phyloP scores from a whole-genome alignment of 2,888 invertebrate genomes.

The Eristalis pertinax region DNA sequence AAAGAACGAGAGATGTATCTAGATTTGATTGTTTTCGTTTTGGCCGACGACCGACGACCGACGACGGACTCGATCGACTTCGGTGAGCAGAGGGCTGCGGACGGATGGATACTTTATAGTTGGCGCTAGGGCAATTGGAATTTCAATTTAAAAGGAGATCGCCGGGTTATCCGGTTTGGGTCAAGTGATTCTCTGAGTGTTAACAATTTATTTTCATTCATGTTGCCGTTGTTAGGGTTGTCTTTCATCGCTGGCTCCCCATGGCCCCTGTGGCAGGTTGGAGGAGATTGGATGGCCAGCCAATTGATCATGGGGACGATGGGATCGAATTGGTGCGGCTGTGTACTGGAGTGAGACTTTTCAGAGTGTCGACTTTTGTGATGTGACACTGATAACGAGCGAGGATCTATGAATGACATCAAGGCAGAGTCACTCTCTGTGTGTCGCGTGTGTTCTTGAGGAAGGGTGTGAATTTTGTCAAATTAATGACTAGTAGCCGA shows the following conservation, averaged over 20 bases:
- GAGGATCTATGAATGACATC: too few species aligned
- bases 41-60: neutral
- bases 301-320: neutral
- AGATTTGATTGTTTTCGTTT: slow-evolving; percentile 12
- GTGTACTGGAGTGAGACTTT: too few species aligned
- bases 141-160: slow-evolving; percentile 31
- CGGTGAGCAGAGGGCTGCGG: neutral
- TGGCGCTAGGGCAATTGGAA: slow-evolving; percentile 24
- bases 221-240: neutral
- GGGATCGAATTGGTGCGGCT: neutral
- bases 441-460: too few species aligned
- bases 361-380: too few species aligned
- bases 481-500: too few species aligned
- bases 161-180: neutral
- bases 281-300: neutral
- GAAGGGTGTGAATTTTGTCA: too few species aligned
- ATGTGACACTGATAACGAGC: too few species aligned
- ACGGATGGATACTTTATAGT: slow-evolving; percentile 2
- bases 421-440: too few species aligned
- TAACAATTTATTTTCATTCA: slow-evolving; percentile 7
- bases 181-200: slow-evolving; percentile 22
- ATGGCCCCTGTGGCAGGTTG: neutral
- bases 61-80: too few species aligned
- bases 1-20: slow-evolving; percentile 17
- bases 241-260: neutral